These are phyloP conservation scores for Muscicapa comitata DNA, from an alignment of 2,797 vertebrate species.

Conservation along the genomic window DNA sequence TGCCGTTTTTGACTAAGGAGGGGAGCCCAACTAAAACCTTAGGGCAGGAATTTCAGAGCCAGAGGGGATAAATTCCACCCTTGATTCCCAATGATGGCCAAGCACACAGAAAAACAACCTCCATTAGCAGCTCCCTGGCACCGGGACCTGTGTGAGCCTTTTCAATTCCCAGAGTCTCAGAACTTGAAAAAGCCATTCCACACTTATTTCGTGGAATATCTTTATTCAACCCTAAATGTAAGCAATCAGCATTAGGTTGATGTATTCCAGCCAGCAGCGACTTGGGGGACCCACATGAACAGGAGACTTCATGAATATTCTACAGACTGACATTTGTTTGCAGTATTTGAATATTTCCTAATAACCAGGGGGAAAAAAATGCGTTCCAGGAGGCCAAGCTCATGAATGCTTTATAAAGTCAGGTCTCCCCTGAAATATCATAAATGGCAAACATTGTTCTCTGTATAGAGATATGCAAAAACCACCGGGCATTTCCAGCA, in stretches of 20 bases:
- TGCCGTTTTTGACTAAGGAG: background rate
- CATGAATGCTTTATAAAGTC: slow-evolving; percentile 58
- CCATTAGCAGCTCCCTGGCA: background rate
- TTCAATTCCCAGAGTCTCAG: background rate
- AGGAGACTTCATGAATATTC: slow-evolving; percentile 64
- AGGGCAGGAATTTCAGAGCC: background rate
- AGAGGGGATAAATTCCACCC: background rate
- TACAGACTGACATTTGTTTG: slow-evolving; percentile 53
- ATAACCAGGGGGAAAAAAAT: slow-evolving; percentile 1
- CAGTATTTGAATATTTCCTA: slow-evolving; percentile 56
- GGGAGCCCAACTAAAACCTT: background rate
- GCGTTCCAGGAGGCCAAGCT: background rate
- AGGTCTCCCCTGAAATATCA: slow-evolving; percentile 24
- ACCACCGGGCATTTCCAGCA: background rate
- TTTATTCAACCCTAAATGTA: slow-evolving; percentile 46
- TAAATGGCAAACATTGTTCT: background rate
- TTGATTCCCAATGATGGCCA: background rate
- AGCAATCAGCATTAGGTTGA: slow-evolving; percentile 55
- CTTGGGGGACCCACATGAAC: slow-evolving; percentile 34
- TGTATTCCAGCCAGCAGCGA: slow-evolving; percentile 54
- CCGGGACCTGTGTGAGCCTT: background rate
- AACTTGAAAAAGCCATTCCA: background rate
- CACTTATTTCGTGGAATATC: slow-evolving; percentile 11
- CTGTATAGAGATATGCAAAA: background rate
- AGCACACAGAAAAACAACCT: background rate